Evolutionary conservation across 2,113 vertebrate genomes (phyloP).

Genomic region (Pseudopodoces humilis): DNA sequence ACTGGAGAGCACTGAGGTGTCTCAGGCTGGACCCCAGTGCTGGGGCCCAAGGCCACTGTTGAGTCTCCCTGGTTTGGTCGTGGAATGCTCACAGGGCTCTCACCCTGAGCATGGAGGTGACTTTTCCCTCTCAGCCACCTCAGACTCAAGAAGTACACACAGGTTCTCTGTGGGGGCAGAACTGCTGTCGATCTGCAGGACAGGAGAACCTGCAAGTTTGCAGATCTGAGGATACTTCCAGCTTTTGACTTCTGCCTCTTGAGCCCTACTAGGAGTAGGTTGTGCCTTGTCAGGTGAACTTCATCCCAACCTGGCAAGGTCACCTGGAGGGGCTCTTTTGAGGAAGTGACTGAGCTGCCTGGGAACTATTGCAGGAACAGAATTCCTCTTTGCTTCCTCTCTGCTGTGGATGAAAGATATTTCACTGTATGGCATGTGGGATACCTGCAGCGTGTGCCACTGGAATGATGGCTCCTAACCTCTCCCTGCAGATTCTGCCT

Average conservation of each 20-base stretch:
- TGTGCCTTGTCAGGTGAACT: neutral
- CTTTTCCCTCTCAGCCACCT: neutral
- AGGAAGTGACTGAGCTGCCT: neutral
- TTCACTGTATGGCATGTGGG: neutral
- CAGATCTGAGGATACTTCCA: neutral
- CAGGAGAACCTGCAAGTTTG: neutral
- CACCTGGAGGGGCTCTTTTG: neutral
- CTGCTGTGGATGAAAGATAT: neutral
- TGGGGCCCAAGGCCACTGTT: accelerated
- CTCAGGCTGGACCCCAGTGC: neutral
- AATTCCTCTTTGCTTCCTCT: neutral
- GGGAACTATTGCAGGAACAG: neutral
- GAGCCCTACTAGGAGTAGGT: neutral
- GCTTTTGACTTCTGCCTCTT: neutral
- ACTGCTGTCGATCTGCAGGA: neutral
- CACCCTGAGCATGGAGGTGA: neutral
- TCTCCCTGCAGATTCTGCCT: slow-evolving; percentile 88
- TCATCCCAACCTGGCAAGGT: neutral
- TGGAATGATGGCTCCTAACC: neutral
- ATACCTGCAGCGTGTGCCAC: neutral
- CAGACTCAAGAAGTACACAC: neutral
- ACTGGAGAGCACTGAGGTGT: neutral
- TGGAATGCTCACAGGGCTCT: neutral
- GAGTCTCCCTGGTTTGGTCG: neutral
- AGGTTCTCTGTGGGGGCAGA: neutral